A percentile compares a stretch with the other conserved stretches of the same genome.
These are phyloP conservation scores for Miltochrista miniata DNA, from an alignment of 2,888 invertebrate species.

Conservation along the genomic window DNA sequence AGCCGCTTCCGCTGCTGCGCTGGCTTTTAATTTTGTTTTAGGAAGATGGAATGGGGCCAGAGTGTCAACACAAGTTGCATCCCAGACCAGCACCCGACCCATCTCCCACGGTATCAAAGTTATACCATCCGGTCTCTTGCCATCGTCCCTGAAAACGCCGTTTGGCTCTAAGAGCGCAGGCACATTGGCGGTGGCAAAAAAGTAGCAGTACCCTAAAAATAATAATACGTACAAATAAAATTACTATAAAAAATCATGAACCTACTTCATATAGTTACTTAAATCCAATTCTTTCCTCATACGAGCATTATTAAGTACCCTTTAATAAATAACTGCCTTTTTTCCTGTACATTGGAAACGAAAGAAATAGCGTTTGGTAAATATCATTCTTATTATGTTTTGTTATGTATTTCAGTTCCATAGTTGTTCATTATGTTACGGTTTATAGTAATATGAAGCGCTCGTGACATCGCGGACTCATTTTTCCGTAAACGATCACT, in stretches of 20 bases:
- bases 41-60: too few species aligned
- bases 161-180: too few species aligned
- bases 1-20: too few species aligned
- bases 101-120: too few species aligned
- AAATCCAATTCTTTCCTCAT: not conserved
- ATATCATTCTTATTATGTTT: not conserved
- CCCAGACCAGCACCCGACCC: too few species aligned
- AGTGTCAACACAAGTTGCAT: too few species aligned
- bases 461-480: too few species aligned
- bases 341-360: slow-evolving; percentile 1
- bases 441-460: not conserved
- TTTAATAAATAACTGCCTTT: slow-evolving; percentile 7
- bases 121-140: too few species aligned
- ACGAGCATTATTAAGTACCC: slow-evolving; percentile 4
- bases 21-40: too few species aligned
- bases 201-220: not conserved
- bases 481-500: too few species aligned
- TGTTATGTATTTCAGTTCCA: not conserved
- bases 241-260: not conserved
- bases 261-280: not conserved
- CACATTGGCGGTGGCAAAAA: too few species aligned
- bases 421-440: not conserved
- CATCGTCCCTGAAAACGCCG: too few species aligned
- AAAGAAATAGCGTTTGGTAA: slow-evolving; percentile 2
- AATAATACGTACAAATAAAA: not conserved